Evolutionary conservation across 2,113 vertebrate species (phyloP).

Genomic region (Sorex fumeus): DNA sequence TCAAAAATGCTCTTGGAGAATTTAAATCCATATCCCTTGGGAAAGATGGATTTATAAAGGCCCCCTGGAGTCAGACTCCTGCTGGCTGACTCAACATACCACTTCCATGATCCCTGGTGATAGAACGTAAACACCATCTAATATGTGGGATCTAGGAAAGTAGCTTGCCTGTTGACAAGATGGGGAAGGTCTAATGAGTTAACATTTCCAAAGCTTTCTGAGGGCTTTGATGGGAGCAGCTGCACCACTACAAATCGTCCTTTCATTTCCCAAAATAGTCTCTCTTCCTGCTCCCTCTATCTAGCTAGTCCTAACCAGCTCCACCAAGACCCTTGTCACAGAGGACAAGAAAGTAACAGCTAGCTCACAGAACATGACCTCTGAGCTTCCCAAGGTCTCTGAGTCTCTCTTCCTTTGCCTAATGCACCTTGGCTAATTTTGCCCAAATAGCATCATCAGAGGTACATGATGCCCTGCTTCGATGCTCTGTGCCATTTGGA

Average conservation of each 20-base stretch:
- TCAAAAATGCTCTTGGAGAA: conserved; percentile 14
- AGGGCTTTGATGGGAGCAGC: conserved; percentile 65
- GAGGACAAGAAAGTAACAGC: neutral
- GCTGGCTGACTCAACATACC: neutral
- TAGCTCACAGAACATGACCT: neutral
- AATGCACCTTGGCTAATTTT: conserved; percentile 48
- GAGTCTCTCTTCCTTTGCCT: conserved; percentile 32
- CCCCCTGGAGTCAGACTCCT: neutral
- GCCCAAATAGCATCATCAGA: neutral
- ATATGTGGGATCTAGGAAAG: neutral
- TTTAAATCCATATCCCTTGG: neutral
- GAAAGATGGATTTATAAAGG: conserved; percentile 2
- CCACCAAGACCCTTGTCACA: neutral
- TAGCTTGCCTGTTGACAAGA: neutral
- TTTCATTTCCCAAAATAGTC: conserved; percentile 61
- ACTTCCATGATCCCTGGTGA: neutral
- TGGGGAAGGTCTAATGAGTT: conserved; percentile 54
- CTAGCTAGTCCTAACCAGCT: neutral
- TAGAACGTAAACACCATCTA: neutral
- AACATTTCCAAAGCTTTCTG: conserved; percentile 65
- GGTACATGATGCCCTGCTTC: neutral
- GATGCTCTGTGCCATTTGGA: conserved; percentile 40
- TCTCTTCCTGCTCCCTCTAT: neutral
- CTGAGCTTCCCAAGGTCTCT: neutral
- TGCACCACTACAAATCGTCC: conserved; percentile 46